Base-by-base conservation (phyloP, 1,140 invertebrate genomes). In the Papilio machaon region DNA sequence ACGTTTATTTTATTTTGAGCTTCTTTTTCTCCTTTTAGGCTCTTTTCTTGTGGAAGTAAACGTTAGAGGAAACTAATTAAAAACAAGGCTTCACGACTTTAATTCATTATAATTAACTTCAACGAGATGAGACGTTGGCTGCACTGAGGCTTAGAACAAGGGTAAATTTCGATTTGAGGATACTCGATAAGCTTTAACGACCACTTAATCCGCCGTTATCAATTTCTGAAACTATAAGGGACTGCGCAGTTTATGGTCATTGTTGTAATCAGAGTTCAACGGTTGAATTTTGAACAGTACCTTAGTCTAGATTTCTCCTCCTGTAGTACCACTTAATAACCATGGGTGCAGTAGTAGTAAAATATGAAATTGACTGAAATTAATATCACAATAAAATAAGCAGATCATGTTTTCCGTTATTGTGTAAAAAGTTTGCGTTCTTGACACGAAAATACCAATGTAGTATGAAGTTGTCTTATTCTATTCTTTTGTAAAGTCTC, bases 401-500 rank as follows among this genome's bases (percentile, higher is more conserved):
- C 11, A 15, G 64, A 35, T 70, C 64, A 70, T 70, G 64, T 38
- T 35, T 70, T 70, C 64, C 64, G 30, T 38, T 70, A 70, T 70
- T 70, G 30, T 17, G 64, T 2, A 70, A 70, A 67, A 70, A 70
- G 64, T 30, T 19, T 64, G 60, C 30, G 60, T 70, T 70, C 64
- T 70, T 70, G 64, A 70, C 64, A 70, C 64, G 5, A 70, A 70
- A 70, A 70, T 35, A 35, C 23, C 30, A 38, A 70, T 30, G 30
- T 70, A 35, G 35, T 70, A 38, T 70, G 30, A 70, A 70, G 13
- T 70, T 70, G 64, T 70, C 23, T 70, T 70, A 8, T 70, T 35
- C 64, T 38, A 17, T 70, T 70, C 64, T 35, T 70, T 70, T 70
- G 64, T 70, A 35, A 70, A 70, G 64, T 35, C 58, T 23, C 30